Conservation (phyloP, 2,797 vertebrate species). For the Gobionotothen gibberifrons region DNA sequence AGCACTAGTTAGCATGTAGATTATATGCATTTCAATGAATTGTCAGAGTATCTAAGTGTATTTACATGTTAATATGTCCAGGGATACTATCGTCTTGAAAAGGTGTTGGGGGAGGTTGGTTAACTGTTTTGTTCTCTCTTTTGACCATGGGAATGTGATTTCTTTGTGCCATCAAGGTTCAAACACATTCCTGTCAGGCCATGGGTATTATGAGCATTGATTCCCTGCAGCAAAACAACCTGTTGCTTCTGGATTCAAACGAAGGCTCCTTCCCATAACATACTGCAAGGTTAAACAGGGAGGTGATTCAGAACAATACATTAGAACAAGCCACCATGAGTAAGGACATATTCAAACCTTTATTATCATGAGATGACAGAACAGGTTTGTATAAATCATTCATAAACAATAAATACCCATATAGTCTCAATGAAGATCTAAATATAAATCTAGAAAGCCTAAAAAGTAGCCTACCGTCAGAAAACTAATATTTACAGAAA, state of each 20-base stretch:
- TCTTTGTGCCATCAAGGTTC: conserved; percentile 81
- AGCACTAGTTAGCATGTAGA: conserved; percentile 86
- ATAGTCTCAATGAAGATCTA: too few relatives aligned
- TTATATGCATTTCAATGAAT: conserved; percentile 84
- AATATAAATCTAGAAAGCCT: too few relatives aligned
- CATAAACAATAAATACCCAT: too few relatives aligned
- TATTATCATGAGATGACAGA: too few relatives aligned
- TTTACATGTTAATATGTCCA: conserved; percentile 87
- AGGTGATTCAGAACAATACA: too few relatives aligned
- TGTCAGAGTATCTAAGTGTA: conserved; percentile 84
- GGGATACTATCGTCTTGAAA: conserved; percentile 80
- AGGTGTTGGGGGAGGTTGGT: conserved; percentile 76
- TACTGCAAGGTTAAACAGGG: neutral
- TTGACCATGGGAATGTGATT: conserved; percentile 79
- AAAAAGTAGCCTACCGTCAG: too few relatives aligned
- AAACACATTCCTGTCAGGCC: conserved; percentile 82
- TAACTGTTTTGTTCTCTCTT: conserved; percentile 75
- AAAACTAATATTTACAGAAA: too few relatives aligned
- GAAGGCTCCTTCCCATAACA: conserved; percentile 2
- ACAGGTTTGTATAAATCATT: too few relatives aligned
- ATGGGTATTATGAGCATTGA: conserved; percentile 69
- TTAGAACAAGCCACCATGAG: too few relatives aligned
- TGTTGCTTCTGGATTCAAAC: conserved; percentile 44
- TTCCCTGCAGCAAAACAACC: conserved; percentile 63
- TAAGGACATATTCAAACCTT: too few relatives aligned